Evolutionary conservation across 2,113 vertebrate species (phyloP).

Genomic region (Silurus meridionalis): DNA sequence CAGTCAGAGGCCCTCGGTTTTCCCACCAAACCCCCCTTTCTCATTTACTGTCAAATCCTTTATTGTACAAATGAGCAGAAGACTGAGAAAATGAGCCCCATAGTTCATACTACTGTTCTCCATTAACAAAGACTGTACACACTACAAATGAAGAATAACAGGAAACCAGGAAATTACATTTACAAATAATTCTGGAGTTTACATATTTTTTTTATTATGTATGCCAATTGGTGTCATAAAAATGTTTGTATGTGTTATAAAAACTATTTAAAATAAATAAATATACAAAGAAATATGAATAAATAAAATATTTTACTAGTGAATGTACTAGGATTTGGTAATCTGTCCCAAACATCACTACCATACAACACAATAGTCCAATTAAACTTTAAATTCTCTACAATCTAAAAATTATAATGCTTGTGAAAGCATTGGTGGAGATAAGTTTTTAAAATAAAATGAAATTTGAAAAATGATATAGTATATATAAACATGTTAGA

Average conservation of each 20-base stretch:
- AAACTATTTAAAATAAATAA: too few relatives aligned
- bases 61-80: slow-evolving; percentile 50
- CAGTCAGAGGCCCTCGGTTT: slow-evolving; percentile 40
- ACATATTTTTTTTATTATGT: not conserved
- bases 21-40: not conserved
- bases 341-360: not conserved
- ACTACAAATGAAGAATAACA: not conserved
- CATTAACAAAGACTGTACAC: slow-evolving; percentile 37
- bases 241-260: too few relatives aligned
- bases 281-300: too few relatives aligned
- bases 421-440: not conserved
- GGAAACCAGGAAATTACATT: not conserved
- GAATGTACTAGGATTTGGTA: not conserved
- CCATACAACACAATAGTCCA: not conserved
- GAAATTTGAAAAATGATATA: not conserved
- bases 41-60: slow-evolving; percentile 42
- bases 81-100: not conserved
- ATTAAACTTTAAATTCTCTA: not conserved
- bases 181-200: not conserved
- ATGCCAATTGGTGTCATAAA: not conserved
- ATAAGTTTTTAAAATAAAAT: not conserved
- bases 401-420: not conserved
- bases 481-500: not conserved
- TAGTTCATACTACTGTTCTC: not conserved
- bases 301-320: too few relatives aligned